phyloP scores from a whole-genome alignment of 1,140 invertebrate species.

The Hylaeus anthracinus region DNA sequence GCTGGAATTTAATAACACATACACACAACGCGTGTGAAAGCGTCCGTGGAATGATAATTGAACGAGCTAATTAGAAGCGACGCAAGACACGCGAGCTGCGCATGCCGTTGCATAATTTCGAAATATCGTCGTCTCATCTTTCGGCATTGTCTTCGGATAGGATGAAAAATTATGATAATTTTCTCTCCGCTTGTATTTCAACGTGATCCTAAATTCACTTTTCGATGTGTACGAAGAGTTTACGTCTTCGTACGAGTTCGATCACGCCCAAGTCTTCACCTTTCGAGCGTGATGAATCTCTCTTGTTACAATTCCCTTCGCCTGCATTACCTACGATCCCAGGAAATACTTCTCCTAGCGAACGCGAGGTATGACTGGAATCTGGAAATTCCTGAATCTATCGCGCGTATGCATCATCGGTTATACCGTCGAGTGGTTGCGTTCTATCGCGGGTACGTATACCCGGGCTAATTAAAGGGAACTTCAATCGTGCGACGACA shows the following conservation, averaged over 20 bases:
- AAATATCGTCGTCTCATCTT: conserved; percentile 28
- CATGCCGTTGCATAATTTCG: conserved; percentile 57
- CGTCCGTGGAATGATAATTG: conserved; percentile 67
- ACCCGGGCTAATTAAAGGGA: conserved; percentile 30
- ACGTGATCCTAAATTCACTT: no score
- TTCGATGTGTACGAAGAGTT: no score
- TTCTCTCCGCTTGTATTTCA: no score
- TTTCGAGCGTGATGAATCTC: neutral
- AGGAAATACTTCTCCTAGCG: neutral
- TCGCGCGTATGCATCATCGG: neutral
- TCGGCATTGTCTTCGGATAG: neutral
- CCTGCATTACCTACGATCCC: neutral
- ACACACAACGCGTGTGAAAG: neutral
- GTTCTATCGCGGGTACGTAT: neutral
- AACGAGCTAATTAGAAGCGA: conserved; percentile 69
- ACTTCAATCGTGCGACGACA: conserved; percentile 39
- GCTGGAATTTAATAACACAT: conserved; percentile 48
- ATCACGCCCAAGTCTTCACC: neutral
- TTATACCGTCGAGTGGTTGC: neutral
- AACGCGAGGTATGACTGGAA: conserved; percentile 17
- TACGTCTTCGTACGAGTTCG: neutral
- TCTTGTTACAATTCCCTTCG: neutral
- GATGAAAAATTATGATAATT: neutral
- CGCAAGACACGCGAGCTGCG: conserved; percentile 70
- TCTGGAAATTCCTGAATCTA: conserved; percentile 14